Evolutionary conservation across 2,113 vertebrate species (phyloP).

Genomic region (Dicentrarchus labrax): DNA sequence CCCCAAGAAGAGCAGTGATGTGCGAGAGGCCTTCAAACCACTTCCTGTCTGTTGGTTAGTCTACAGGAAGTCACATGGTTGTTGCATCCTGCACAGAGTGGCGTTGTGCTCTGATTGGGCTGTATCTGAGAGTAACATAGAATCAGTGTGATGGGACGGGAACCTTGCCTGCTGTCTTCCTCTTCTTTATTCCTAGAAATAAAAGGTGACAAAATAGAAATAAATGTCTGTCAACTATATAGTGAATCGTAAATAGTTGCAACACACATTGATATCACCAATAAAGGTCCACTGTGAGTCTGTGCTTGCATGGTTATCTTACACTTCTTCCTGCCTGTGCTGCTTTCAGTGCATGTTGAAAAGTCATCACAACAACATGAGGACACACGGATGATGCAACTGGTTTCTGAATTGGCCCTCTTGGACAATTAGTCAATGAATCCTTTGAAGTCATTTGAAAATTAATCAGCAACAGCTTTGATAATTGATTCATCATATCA

Average conservation of each 20-base stretch:
- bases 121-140: constrained; percentile 15
- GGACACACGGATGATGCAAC: background rate
- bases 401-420: too few relatives aligned
- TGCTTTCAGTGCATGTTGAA: background rate
- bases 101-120: constrained; percentile 54
- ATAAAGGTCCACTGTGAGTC: background rate
- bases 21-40: constrained; percentile 72
- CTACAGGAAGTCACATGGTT: constrained; percentile 82
- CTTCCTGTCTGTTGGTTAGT: constrained; percentile 79
- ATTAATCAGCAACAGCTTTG: too few relatives aligned
- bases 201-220: background rate
- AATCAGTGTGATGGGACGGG: constrained; percentile 13
- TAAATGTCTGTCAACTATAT: too few relatives aligned
- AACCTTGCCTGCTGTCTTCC: background rate
- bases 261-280: too few relatives aligned
- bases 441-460: too few relatives aligned
- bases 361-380: background rate
- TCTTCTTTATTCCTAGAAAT: constrained; percentile 31
- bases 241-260: background rate
- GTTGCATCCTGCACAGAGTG: constrained; percentile 76
- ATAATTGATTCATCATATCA: too few relatives aligned
- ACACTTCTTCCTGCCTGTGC: background rate
- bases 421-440: too few relatives aligned
- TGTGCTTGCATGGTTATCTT: background rate
- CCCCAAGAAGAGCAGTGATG: constrained; percentile 54